Percentiles rank a stretch among this genome's conserved stretches.
Evolutionary conservation across 2,797 vertebrate species (phyloP).

Genomic region (Poecilia picta): DNA sequence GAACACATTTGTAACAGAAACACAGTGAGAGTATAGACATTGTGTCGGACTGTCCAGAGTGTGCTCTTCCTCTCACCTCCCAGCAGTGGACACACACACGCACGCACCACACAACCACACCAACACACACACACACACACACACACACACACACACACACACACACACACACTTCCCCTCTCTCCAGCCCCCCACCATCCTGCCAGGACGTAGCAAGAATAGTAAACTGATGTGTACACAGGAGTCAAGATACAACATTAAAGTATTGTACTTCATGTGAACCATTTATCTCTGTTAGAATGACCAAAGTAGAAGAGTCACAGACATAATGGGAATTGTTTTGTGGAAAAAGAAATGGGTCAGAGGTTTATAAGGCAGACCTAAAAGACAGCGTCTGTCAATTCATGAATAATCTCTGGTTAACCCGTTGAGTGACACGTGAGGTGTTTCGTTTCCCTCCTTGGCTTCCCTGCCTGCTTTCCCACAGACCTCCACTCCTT

Average conservation of each 20-base stretch:
- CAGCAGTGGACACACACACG: background rate
- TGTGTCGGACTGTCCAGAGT: background rate
- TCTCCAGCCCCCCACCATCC: background rate
- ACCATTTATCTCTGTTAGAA: background rate
- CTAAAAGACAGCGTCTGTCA: constrained; percentile 1
- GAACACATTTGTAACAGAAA: background rate
- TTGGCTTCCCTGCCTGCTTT: constrained; percentile 61
- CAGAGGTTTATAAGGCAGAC: background rate
- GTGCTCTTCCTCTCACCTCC: background rate
- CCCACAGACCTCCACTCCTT: constrained; percentile 79
- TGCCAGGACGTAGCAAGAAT: background rate
- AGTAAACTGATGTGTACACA: background rate
- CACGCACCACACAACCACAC: too few species aligned
- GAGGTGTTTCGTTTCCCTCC: constrained; percentile 64
- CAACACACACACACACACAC: too few species aligned
- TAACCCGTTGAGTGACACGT: constrained; percentile 70
- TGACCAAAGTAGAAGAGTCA: background rate
- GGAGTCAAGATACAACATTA: background rate
- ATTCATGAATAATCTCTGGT: constrained; percentile 39
- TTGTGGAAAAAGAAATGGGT: constrained; percentile 7
- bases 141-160: too few species aligned
- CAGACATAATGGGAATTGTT: background rate
- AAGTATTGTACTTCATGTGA: background rate
- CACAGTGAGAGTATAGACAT: background rate
- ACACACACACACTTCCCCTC: too few species aligned